Evolutionary conservation across 2,888 invertebrate genomes (phyloP).

Genomic region (Pollenia griseotomentosa): DNA sequence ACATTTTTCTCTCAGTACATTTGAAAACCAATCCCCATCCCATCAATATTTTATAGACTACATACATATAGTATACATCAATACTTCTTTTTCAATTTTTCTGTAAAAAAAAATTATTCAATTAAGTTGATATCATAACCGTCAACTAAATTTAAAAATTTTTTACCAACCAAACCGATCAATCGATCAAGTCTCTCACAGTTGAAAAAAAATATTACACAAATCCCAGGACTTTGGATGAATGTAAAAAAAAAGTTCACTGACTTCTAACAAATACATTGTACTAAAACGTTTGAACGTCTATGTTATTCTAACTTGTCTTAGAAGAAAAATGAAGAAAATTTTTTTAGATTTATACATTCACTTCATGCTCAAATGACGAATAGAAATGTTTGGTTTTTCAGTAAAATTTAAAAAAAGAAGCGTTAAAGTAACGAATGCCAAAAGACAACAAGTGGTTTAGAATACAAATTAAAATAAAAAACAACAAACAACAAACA

Average conservation of each 20-base stretch:
- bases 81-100: conserved; percentile 4
- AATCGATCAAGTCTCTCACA: conserved; percentile 25
- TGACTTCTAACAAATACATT: conserved; percentile 41
- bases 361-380: conserved; percentile 57
- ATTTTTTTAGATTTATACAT: conserved; percentile 48
- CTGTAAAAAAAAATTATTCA: conserved; percentile 43
- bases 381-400: conserved; percentile 61
- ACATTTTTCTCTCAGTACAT: conserved; percentile 29
- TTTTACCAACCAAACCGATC: conserved; percentile 23
- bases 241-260: conserved; percentile 54
- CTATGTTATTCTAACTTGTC: conserved; percentile 6
- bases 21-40: conserved; percentile 18
- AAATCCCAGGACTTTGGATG: conserved; percentile 22
- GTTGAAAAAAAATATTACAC: conserved; percentile 28
- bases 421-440: conserved; percentile 22
- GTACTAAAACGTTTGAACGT: conserved; percentile 2
- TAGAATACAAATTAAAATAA: conserved; percentile 36
- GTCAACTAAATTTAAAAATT: conserved; percentile 50
- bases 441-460: conserved; percentile 54
- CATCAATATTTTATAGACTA: conserved; percentile 54
- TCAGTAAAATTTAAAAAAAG: conserved; percentile 20
- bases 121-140: conserved; percentile 64
- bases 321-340: conserved; percentile 40
- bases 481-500: conserved; percentile 38
- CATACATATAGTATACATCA: not conserved